Evolutionary conservation across 1,140 invertebrate genomes (phyloP), one percentile per base, ranked within the genome.

Genomic region (Maconellicoccus hirsutus): DNA sequence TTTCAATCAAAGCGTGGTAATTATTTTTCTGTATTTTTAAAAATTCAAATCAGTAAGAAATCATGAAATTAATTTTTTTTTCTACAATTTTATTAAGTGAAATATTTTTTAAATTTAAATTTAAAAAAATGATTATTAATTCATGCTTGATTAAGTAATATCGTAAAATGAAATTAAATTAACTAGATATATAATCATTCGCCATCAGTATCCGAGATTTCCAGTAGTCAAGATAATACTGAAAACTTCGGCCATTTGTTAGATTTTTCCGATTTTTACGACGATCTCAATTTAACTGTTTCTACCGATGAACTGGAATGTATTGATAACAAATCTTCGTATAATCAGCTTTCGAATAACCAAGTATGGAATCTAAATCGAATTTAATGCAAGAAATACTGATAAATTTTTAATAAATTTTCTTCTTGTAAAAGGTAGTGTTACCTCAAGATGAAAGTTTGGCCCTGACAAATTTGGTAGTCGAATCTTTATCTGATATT

Each of bases 181-280:
- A 52, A 16, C n/a, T 19, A 52, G 61, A 66, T 66, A 12, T 66
- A 12, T 23, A 66, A 52, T 52, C 42, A 16, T 2, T 10, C 61
- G 6, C 16, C 4, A 23, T 26, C 61, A 6, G 6, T 23, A 26
- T 10, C 25, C 16, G 61, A 66, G 1, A 23, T 26, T 1, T 23
- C 10, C 3, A 66, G 8, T 8, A 66, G 22, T 25, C 14, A 66
- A 26, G 16, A 10, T 3, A 66, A 66, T 19, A 7, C 7, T 16
- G 22, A 66, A 23, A 66, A 66, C 16, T 66, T 66, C 19, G 61
- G 61, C 2, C 61, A 66, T 26, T 26, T 66, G 25, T 26, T 66
- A 12, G 61, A 66, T 66, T 25, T 66, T 16, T 10, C 2, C 10
- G 61, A 66, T 25, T 66, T 23, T 23, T 25, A 19, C 61, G 61